Evolutionary conservation across 2,888 invertebrate genomes (phyloP), one percentile per base, ranked within the genome.

Genomic region (Dinocampus coccinellae): DNA sequence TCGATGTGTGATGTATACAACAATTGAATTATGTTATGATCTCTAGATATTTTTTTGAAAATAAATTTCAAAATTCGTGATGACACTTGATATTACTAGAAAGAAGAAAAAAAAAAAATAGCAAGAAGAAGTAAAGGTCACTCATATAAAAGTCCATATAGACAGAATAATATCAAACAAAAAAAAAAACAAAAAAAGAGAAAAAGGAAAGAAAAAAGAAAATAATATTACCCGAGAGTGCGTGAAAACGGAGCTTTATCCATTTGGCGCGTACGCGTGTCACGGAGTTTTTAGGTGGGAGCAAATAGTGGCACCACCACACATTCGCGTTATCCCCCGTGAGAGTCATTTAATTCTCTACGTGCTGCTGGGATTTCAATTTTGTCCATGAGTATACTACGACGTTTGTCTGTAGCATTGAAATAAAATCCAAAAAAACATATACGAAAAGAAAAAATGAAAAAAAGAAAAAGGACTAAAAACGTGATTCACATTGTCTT

Each of bases 271-370:
- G 74, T 74, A 73, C 69, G 72, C 73, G 71, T 70, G 74, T 74
- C 74, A 76, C 76, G 73, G 52, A 71, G 70, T 47, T 47, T 47
- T 16, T 47, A 1, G 61, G 58, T 60, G 69, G 61, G 66, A 63
- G 53, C 61, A 57, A 33, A 62, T 16, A 63, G 60, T 20, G 66
- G n/a, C n/a, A n/a, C n/a, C 53, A 36, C 42, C 57, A 66, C 72
- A 33, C 64, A 69, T 61, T n/a, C n/a, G 58, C 63, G 72, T 74
- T 72, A 76, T 76, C 76, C 76, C 76, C 66, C 76, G 76, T 76
- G 74, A 73, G 74, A 76, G 73, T 76, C 74, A 69, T 76, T 76
- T 76, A 73, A 75, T 76, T 76, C 76, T 74, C 73, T 73, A 62
- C 74, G 76, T 75, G 73, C 73, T 75, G 74, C 70, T 70, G 72